phyloP scores from a whole-genome alignment of 2,888 invertebrate species.

The Bruchidius siliquastri region DNA sequence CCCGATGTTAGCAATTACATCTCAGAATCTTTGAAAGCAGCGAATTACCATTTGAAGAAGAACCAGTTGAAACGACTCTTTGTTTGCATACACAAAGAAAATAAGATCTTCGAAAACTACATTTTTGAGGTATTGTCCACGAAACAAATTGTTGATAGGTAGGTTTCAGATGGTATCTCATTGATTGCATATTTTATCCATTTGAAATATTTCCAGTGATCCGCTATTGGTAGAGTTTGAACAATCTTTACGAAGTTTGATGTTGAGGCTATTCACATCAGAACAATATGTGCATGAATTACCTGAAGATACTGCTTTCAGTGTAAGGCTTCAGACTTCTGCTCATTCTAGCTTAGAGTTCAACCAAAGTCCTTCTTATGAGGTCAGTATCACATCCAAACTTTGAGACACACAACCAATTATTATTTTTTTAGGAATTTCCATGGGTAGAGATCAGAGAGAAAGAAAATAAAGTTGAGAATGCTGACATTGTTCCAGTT shows the following conservation, averaged over 20 bases:
- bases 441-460: conserved; percentile 48
- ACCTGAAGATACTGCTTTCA: conserved; percentile 56
- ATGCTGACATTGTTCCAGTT: conserved; percentile 47
- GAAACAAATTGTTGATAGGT: conserved; percentile 20
- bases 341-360: conserved; percentile 56
- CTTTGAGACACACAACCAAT: conserved; percentile 5
- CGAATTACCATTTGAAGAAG: conserved; percentile 50
- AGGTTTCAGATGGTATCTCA: background rate
- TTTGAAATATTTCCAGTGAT: conserved; percentile 43
- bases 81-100: conserved; percentile 48
- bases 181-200: background rate
- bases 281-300: conserved; percentile 49
- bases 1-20: conserved; percentile 64
- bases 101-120: conserved; percentile 47
- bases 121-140: conserved; percentile 45
- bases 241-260: conserved; percentile 58
- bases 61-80: conserved; percentile 52
- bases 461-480: conserved; percentile 27
- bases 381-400: conserved; percentile 30
- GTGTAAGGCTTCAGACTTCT: conserved; percentile 57
- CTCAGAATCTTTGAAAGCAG: conserved; percentile 51
- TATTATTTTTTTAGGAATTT: conserved; percentile 42
- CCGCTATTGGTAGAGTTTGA: conserved; percentile 60
- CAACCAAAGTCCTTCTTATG: conserved; percentile 51
- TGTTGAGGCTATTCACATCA: conserved; percentile 54